Percentiles rank a stretch among this genome's conserved stretches.
These are phyloP conservation scores for Acrobasis consociella DNA, from an alignment of 2,888 invertebrate genomes.

Conservation along the genomic window DNA sequence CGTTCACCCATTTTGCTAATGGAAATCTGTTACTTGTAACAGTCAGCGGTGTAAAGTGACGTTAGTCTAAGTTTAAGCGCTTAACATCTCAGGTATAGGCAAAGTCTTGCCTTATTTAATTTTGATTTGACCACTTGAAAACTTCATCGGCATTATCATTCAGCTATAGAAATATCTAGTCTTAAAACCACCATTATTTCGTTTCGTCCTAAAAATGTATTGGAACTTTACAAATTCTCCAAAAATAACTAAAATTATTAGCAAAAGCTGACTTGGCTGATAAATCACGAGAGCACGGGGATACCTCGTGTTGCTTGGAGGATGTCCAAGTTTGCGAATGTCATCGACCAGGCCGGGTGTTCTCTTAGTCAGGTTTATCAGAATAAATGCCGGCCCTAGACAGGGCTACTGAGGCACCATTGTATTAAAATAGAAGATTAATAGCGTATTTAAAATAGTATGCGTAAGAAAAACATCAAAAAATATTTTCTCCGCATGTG, in stretches of 20 bases:
- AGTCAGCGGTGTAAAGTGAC: too few relatives aligned
- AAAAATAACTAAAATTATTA: conserved; percentile 2
- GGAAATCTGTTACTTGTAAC: too few relatives aligned
- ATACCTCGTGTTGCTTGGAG: conserved; percentile 33
- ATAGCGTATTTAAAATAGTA: background rate
- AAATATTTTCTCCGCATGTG: background rate
- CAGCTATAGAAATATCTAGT: too few relatives aligned
- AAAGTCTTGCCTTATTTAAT: too few relatives aligned
- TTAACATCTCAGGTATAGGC: too few relatives aligned
- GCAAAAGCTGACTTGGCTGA: conserved; percentile 12
- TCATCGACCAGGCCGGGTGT: conserved; percentile 32
- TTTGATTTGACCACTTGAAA: too few relatives aligned
- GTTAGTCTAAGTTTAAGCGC: too few relatives aligned
- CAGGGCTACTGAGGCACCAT: background rate
- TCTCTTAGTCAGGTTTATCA: conserved; percentile 10
- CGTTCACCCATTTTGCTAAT: too few relatives aligned
- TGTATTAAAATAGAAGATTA: background rate
- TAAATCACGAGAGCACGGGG: conserved; percentile 21
- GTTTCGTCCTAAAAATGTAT: background rate
- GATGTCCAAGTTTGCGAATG: conserved; percentile 33
- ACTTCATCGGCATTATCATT: too few relatives aligned
- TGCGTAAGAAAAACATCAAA: background rate
- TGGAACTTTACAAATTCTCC: background rate
- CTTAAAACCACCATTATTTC: background rate
- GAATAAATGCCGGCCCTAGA: conserved; percentile 9